Base-by-base conservation (phyloP, 35 echinoderm and acorn worm genomes). In the Chiridota heheva region DNA sequence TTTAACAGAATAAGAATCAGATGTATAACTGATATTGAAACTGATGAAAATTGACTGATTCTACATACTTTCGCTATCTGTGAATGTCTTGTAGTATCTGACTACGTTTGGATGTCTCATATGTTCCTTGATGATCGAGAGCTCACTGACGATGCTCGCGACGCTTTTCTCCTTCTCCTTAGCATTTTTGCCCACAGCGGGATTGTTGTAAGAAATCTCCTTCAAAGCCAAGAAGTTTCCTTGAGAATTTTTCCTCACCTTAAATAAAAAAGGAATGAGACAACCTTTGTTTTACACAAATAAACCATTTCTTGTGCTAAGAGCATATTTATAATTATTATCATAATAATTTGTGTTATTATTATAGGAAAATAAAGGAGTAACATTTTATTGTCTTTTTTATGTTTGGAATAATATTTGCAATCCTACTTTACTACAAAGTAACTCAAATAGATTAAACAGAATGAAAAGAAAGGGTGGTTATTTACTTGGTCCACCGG, bases 101-200 rank as follows among this genome's bases (percentile, higher is more conserved):
- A 91, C 95, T 8, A 91, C 89, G 43, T 92, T 91, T 28, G 89
- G 84, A 86, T 92, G 89, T 81, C 89, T 84, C 3, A 98, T 59
- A 28, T 91, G 83, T 40, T 98, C 95, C 64, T 98, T 98, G 80
- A 91, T 77, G 73, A 98, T 98, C 44, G 80, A 69, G 59, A 98
- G 64, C 62, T 98, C 95, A 77, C 95, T 98, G 56, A 98, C 86
- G 45, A 98, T 92, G 55, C 84, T 88, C 34, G 86, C 95, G 26
- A 98, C 88, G 42, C 89, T 91, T 75, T 91, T 91, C 20, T 98
- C 95, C 47, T 90, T 96, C 82, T 96, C 92, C 34, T 91, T 98
- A 49, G 82, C 83, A 8, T 70, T 92, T 60, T 82, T 88, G 1
- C 95, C 95, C 3, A 92, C 68, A 3, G 85, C 85, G 7, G 95